Evolutionary conservation across 2,888 invertebrate species (phyloP).

Genomic region (Tyria jacobaeae): DNA sequence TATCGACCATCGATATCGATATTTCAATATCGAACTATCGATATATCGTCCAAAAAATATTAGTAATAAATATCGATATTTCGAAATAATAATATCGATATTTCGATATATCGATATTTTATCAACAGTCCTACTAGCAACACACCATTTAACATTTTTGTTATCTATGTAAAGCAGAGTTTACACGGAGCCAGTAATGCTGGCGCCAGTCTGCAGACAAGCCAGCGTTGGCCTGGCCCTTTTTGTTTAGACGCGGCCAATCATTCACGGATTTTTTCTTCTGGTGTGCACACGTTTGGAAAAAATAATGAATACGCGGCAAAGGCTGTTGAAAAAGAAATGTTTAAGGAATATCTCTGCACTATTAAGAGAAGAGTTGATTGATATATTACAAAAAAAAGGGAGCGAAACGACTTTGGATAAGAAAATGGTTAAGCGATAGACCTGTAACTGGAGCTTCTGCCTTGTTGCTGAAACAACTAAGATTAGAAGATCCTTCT

Average conservation of each 20-base stretch:
- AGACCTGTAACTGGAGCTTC: slow-evolving; percentile 39
- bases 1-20: too few species aligned
- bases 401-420: slow-evolving; percentile 18
- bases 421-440: slow-evolving; percentile 44
- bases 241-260: slow-evolving; percentile 28
- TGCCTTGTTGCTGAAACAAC: slow-evolving; percentile 29
- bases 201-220: slow-evolving; percentile 28
- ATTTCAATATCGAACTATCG: too few species aligned
- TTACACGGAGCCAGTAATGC: slow-evolving; percentile 28
- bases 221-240: slow-evolving; percentile 25
- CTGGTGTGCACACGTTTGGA: not conserved
- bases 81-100: too few species aligned
- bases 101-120: too few species aligned
- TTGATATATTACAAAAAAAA: slow-evolving; percentile 12
- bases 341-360: slow-evolving; percentile 15
- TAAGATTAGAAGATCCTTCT: slow-evolving; percentile 33
- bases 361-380: slow-evolving; percentile 18
- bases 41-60: too few species aligned
- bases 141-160: too few species aligned
- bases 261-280: slow-evolving; percentile 16
- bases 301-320: too few species aligned
- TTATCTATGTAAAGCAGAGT: slow-evolving; percentile 7
- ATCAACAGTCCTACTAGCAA: too few species aligned
- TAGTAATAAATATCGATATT: too few species aligned
- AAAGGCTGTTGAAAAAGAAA: slow-evolving; percentile 7